These are phyloP conservation scores for Ecliptopera silaceata DNA, from an alignment of 2,888 invertebrate genomes.

Conservation along the genomic window DNA sequence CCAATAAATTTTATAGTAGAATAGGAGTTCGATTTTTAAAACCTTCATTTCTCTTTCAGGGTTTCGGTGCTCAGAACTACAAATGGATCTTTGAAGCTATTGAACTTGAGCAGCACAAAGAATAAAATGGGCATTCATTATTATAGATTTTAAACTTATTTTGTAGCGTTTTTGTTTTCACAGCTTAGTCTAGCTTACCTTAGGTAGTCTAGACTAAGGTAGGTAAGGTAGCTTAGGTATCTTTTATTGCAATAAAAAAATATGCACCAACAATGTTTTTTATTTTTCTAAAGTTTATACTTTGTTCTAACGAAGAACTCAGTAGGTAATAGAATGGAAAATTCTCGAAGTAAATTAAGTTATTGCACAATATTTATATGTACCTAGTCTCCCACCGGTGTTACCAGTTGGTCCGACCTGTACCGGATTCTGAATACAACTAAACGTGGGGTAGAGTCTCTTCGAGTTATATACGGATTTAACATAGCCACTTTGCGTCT, in stretches of 20 bases:
- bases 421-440: conserved; percentile 47
- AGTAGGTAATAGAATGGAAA: conserved; percentile 15
- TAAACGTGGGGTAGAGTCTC: conserved; percentile 69
- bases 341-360: conserved; percentile 19
- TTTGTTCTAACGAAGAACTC: too few species aligned
- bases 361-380: conserved; percentile 59
- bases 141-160: neutral
- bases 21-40: neutral
- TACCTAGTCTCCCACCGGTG: conserved; percentile 17
- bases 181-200: too few species aligned
- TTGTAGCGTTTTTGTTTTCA: too few species aligned
- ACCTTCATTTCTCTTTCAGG: conserved; percentile 89
- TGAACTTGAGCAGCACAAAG: conserved; percentile 78
- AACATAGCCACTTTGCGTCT: too few species aligned
- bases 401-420: conserved; percentile 44
- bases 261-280: too few species aligned
- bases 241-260: too few species aligned
- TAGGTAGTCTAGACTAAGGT: too few species aligned
- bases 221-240: too few species aligned
- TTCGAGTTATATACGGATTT: neutral
- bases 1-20: too few species aligned
- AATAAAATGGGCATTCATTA: conserved; percentile 1
- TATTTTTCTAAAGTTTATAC: too few species aligned
- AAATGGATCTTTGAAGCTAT: conserved; percentile 98
- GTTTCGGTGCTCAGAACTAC: conserved; percentile 99